Evolutionary conservation across 2,797 vertebrate species (phyloP), one percentile per base, ranked within the genome.

Genomic region (Luscinia megarhynchos): DNA sequence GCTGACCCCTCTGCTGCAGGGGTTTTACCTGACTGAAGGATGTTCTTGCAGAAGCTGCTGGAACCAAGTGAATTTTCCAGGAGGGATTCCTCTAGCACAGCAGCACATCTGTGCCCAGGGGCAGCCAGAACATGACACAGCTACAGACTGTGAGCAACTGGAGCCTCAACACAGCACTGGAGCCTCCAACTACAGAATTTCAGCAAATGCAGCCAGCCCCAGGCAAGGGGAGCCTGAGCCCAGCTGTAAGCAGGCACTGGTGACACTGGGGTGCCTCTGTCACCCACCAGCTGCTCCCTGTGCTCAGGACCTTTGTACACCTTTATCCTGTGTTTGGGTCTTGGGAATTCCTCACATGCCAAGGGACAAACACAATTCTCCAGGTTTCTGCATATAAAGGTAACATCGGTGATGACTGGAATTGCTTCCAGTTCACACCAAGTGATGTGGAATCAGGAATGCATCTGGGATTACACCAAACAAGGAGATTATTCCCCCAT

Each of bases 401-500:
- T 22, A 62, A 59, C 0, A 0, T 29, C 61, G 19, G 22, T 18
- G 17, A 5, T 15, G 45, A 54, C 4, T 50, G 34, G n/a, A 80
- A 50, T 2, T 11, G 70, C 40, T 58, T 38, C 79, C 82, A 64
- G 11, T 40, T 46, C 81, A 26, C 61, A n/a, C 34, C 34, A 29
- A 58, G 38, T 12, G 73, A 53, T 0, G 0, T 36, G 76, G 57
- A 45, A 72, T 43, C 38, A 43, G 57, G 79, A 85, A 57, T 51
- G 61, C n/a, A 40, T 9, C 46, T 55, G 69, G 67, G 83, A 93
- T 58, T 57, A 5, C 9, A 85, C 5, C 66, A 61, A 54, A 75
- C 58, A 87, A 93, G 93, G 94, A 93, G 77, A 93, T 92, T 78
- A 87, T 80, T 75, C 15, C 57, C 26, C 46, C 7, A 14, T 38